Base-by-base conservation (phyloP, 2,888 invertebrate species). In the Eristalinus sepulchralis region DNA sequence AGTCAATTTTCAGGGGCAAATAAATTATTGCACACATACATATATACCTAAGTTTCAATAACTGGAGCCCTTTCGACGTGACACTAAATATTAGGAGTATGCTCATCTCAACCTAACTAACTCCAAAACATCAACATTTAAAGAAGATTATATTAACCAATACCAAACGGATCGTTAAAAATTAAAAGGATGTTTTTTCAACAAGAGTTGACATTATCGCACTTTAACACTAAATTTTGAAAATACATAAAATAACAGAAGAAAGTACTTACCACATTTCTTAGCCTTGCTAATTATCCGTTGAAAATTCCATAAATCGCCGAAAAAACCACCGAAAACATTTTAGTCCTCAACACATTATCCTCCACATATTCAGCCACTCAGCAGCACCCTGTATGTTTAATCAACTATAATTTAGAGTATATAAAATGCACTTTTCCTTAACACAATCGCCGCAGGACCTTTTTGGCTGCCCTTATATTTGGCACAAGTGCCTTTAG, bases 381-480 rank as follows among this genome's bases (percentile, higher is more conserved):
- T 82, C 78, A 78, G 73, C 78, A 86, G 86, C 86, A 83, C 87
- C 87, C 87, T 87, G 87, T 87, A 83, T 87, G 22, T 63, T 85
- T 82, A 60, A 73, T 82, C 73, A 62, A 83, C 82, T 86, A 85
- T 57, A 85, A 76, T 71, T 76, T 81, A 70, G 66, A 68, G 60
- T 75, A 47, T 70, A 70, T 71, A 75, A 80, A 84, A 84, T 81
- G 81, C 84, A 84, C 76, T 76, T 75, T 62, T 75, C n/a, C 34
- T 82, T 86, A 88, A 80, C 85, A 91, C 88, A 95, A 91, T 85
- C 92, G 91, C 33, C 91, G 89, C 64, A 97, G 94, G 89, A 97
- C 96, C 91, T 96, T 96, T 90, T 97, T 97, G 60, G 98, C 98
- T 66, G 98, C 98, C 91, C 95, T 95, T 88, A 99, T 99, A 84